Evolutionary conservation across 2,888 invertebrate species (phyloP), one percentile per base, ranked within the genome.

Genomic region (Meghimatium bilineatum): DNA sequence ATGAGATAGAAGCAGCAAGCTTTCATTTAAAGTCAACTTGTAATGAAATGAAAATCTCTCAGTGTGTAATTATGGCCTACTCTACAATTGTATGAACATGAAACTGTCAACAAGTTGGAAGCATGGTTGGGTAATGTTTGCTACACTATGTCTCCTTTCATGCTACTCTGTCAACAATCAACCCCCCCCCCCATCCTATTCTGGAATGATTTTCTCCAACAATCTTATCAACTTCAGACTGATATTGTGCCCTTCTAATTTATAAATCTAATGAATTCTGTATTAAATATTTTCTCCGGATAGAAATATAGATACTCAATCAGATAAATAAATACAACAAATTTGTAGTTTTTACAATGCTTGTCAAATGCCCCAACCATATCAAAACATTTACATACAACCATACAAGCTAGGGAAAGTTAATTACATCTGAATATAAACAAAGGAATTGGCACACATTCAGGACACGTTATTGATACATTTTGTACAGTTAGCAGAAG

Each of bases 401-500:
- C 32, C 63, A 63, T 20, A 75, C 49, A 60, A 14, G 38, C 26
- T 38, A n/a, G 20, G 44, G 56, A 60, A 76, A 56, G 34, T 60
- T 38, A 52, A 38, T 69, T 80, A 80, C 80, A 80, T 80, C 67
- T 71, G 49, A 71, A 34, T 80, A 74, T 74, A 34, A 63, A 69
- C 72, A 81, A 63, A 74, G 29, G 44, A 74, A 44, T 32, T 29
- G 32, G 10, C 60, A 36, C 63, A 81, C 44, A 80, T 36, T 36
- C 67, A 71, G n/a, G 63, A 81, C 63, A 44, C 32, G 32, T 74
- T 38, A 38, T 74, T 63, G 74, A 23, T 81, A 81, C 74, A 81
- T 63, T 81, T 74, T 81, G 29, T 81, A 81, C 81, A 81, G n/a
- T 52, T 17, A 34, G 60, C 34, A 60, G 63, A 29, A 72, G 63